Base-by-base conservation (phyloP, 2,797 vertebrate genomes). In the Hipposideros larvatus region DNA sequence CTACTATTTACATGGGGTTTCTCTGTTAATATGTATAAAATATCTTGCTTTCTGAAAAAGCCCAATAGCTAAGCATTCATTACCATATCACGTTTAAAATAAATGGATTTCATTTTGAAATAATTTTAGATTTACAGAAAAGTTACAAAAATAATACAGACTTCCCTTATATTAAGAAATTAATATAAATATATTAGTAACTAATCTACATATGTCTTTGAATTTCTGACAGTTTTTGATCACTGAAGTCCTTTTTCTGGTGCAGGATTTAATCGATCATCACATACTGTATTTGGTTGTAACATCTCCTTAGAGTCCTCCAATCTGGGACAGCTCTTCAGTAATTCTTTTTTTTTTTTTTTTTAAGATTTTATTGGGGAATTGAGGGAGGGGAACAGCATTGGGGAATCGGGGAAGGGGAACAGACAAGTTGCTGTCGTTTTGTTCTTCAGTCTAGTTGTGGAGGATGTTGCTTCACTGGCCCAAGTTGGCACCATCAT, bases 101-200 rank as follows among this genome's bases (percentile, higher is more conserved):
- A 51, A 15, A 51, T 51, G 48, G 48, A 51, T 15, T 51, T 51
- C 48, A 51, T 15, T 51, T 51, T 51, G 48, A 84, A 37, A 43
- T 86, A 26, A 83, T 87, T 94, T 96, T 34, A 55, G n/a, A 84
- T 74, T 96, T 55, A 87, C 13, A 84, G 24, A 90, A 79, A 92
- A 87, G 11, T n/a, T 75, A 34, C 16, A 86, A 66, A 93, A 90
- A 5, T 9, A 75, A n/a, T 43, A 51, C 14, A 90, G 37, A 70
- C 18, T 79, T 79, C 24, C 6, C 55, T 65, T 70, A 74, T 57
- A 57, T 61, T 78, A 83, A 74, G 71, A 87, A 87, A 85, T 34
- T 65, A 71, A 61, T 1, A 75, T 26, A 65, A 86, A 46, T 11
- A 61, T 51, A 48, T n/a, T 78, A 48, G 51, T 55, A 37, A 82